These are phyloP conservation scores for Cryptotis parvus DNA, from an alignment of 2,113 vertebrate species.

Conservation along the genomic window DNA sequence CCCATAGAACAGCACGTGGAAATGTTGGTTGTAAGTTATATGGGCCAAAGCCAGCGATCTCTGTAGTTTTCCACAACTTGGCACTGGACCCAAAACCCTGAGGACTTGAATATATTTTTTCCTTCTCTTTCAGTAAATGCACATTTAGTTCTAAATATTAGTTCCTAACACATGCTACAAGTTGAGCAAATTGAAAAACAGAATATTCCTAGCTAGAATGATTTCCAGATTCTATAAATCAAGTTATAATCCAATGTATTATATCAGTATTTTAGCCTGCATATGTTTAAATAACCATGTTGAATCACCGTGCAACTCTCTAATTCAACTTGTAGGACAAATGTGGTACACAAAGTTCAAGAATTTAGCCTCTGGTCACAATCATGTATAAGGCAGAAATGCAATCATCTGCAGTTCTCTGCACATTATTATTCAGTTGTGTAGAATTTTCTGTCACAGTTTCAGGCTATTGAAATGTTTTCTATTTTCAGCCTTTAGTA, in stretches of 20 bases:
- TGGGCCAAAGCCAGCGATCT: neutral
- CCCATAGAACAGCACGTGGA: neutral
- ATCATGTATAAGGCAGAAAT: conserved; percentile 67
- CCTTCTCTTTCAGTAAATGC: conserved; percentile 65
- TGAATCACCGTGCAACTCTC: conserved; percentile 77
- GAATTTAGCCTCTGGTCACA: conserved; percentile 77
- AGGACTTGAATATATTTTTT: conserved; percentile 77
- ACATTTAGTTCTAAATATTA: conserved; percentile 68
- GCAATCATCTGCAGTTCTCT: conserved; percentile 56
- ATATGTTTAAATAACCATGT: conserved; percentile 73
- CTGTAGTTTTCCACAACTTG: conserved; percentile 39
- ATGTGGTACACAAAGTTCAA: conserved; percentile 65
- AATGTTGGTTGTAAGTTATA: neutral
- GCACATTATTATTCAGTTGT: conserved; percentile 66
- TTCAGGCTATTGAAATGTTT: conserved; percentile 71
- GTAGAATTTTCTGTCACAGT: conserved; percentile 69
- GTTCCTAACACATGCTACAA: conserved; percentile 61
- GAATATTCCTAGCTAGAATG: conserved; percentile 61
- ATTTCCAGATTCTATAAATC: conserved; percentile 34
- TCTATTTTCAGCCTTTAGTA: conserved; percentile 55
- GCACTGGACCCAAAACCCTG: conserved; percentile 11
- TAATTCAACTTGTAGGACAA: conserved; percentile 77
- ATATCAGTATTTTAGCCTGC: conserved; percentile 64
- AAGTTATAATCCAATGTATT: conserved; percentile 14
- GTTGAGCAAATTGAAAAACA: conserved; percentile 50